Conservation (phyloP, 53 echinoderm and acorn worm genomes). For the Hippasteria phrygiana region DNA sequence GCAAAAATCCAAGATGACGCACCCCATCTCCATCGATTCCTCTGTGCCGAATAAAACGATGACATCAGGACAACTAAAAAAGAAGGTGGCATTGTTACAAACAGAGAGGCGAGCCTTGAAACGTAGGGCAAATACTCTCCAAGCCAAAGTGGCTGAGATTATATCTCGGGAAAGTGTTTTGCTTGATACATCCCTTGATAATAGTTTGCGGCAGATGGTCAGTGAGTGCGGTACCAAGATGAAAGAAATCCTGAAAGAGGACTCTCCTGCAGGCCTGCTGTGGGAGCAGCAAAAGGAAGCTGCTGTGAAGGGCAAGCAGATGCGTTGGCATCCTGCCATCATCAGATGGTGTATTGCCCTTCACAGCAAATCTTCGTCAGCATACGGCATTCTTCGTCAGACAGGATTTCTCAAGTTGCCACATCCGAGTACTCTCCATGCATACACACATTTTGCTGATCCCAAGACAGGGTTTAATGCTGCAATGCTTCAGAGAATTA, state of each 20-base stretch:
- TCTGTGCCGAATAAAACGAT: neutral
- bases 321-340: constrained; percentile 72
- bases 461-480: constrained; percentile 39
- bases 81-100: neutral
- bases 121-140: neutral
- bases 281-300: constrained; percentile 56
- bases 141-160: neutral
- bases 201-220: neutral
- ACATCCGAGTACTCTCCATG: constrained; percentile 53
- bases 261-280: constrained; percentile 22
- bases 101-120: neutral
- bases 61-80: neutral
- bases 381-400: constrained; percentile 25
- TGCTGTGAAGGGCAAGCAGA: constrained; percentile 18
- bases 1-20: neutral
- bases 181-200: neutral
- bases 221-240: neutral
- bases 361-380: constrained; percentile 43
- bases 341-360: constrained; percentile 65
- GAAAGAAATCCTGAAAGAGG: neutral
- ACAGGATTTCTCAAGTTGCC: constrained; percentile 56
- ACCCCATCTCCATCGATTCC: neutral
- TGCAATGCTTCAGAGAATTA: constrained; percentile 54
- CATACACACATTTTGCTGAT: constrained; percentile 58
- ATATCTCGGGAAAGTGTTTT: neutral